Evolutionary conservation across 2,113 vertebrate species (phyloP), one percentile per base, ranked within the genome.

Genomic region (Empidonax traillii): DNA sequence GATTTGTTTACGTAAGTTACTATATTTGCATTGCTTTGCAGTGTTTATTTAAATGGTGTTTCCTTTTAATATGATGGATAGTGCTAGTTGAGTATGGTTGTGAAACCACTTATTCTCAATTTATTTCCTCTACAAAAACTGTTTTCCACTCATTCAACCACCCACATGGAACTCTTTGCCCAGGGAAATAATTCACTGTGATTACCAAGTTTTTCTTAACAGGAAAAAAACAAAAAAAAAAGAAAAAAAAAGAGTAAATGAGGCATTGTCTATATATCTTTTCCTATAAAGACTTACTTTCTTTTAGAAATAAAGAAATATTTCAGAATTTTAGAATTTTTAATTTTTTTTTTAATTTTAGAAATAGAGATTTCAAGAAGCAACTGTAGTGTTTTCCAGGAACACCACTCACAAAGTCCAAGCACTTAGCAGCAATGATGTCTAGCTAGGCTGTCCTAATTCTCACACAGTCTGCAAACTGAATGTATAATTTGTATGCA

Each of bases 401-500:
- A 80, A 43, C 30, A n/a, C 80, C 43, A 39, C 9, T 80, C 11
- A 73, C 4, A 4, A 66, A 83, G 78, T 82, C 74, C 79, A 77
- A 73, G 59, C 59, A 44, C 33, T 85, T 62, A 59, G 44, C 22
- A 63, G 41, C 68, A 74, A 31, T 62, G 51, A 85, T 9, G 35
- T 73, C 71, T 94, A 44, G 19, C 43, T 68, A 51, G 59, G 55
- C 58, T 87, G 68, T 91, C 52, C 67, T 88, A 74, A 80, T 90
- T 88, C 75, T 91, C 59, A 77, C 68, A 59, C 75, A 83, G 25
- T 59, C 82, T 88, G 78, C 78, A 91, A 85, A 77, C 39, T 63
- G 52, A 80, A 69, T 80, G 35, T 72, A 74, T 77, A 44, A 96
- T 97, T 96, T 91, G 82, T 94, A 95, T 96, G 93, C 95, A 63